Conservation (phyloP, 2,797 vertebrate species). For the Fistularia commersonii region DNA sequence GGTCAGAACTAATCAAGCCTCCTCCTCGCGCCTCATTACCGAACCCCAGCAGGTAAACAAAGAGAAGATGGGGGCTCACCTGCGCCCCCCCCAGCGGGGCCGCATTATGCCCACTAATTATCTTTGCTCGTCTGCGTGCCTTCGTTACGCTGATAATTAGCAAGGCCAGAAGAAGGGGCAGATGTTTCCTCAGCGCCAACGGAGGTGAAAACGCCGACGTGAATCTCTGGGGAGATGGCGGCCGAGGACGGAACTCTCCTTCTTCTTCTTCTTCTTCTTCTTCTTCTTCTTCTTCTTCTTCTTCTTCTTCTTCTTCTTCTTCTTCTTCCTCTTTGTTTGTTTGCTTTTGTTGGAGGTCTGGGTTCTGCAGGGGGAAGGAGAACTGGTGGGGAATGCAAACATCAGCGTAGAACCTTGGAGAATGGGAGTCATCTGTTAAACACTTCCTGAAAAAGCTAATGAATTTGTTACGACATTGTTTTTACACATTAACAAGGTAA, state of each 20-base stretch:
- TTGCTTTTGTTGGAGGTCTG: too few relatives aligned
- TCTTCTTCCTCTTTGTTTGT: too few relatives aligned
- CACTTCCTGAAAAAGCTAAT: background rate
- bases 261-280: too few relatives aligned
- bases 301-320: too few relatives aligned
- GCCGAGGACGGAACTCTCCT: too few relatives aligned
- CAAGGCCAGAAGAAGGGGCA: conserved; percentile 57
- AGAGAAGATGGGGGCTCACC: conserved; percentile 71
- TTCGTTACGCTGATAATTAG: conserved; percentile 80
- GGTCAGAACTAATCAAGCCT: conserved; percentile 77
- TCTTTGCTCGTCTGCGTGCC: conserved; percentile 77
- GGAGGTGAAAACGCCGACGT: conserved; percentile 55
- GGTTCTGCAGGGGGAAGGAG: too few relatives aligned
- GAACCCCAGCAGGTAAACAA: conserved; percentile 71
- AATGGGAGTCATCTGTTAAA: too few relatives aligned
- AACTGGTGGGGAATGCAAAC: too few relatives aligned
- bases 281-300: too few relatives aligned
- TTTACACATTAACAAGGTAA: conserved; percentile 35
- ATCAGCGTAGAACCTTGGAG: too few relatives aligned
- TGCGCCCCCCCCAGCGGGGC: conserved; percentile 64
- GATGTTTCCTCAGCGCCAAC: conserved; percentile 55
- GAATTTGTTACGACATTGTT: background rate
- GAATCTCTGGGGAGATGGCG: conserved; percentile 50
- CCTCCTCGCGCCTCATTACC: conserved; percentile 73
- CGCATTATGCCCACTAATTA: conserved; percentile 76